phyloP scores from a whole-genome alignment of 2,888 invertebrate genomes.

The Allacma fusca region DNA sequence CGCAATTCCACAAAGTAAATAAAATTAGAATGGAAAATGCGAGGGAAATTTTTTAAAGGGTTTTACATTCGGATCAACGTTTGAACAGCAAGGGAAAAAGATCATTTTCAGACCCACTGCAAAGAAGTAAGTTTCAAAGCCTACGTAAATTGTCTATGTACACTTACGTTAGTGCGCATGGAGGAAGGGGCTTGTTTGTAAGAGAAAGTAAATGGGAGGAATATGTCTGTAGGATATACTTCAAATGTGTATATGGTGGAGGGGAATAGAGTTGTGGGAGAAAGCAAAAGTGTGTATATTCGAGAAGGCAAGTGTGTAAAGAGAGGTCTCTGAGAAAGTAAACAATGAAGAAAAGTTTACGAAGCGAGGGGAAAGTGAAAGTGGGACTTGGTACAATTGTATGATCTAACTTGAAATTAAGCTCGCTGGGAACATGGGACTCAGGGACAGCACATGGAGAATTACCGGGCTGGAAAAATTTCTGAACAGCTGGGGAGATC shows the following conservation, averaged over 20 bases:
- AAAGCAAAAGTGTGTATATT: not conserved
- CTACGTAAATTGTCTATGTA: too few relatives aligned
- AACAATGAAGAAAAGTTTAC: conserved; percentile 16
- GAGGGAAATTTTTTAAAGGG: conserved; percentile 11
- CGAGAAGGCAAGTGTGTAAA: not conserved
- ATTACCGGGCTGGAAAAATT: too few relatives aligned
- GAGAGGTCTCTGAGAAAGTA: not conserved
- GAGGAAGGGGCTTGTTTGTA: too few relatives aligned
- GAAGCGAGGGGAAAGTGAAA: not conserved
- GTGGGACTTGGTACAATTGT: not conserved
- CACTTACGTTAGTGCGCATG: too few relatives aligned
- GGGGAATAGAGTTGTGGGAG: not conserved
- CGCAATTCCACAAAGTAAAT: conserved; percentile 3
- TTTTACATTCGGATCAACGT: not conserved
- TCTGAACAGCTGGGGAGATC: too few relatives aligned
- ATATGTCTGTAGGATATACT: too few relatives aligned
- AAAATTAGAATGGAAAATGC: conserved; percentile 12
- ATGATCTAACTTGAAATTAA: conserved; percentile 13
- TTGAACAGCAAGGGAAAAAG: not conserved
- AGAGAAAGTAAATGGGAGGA: too few relatives aligned
- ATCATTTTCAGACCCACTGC: not conserved
- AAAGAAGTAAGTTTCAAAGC: not conserved
- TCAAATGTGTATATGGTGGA: too few relatives aligned
- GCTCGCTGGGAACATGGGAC: not conserved
- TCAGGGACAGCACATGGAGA: too few relatives aligned